phyloP scores from a whole-genome alignment of 2,888 invertebrate genomes.

The Keiferia lycopersicella region DNA sequence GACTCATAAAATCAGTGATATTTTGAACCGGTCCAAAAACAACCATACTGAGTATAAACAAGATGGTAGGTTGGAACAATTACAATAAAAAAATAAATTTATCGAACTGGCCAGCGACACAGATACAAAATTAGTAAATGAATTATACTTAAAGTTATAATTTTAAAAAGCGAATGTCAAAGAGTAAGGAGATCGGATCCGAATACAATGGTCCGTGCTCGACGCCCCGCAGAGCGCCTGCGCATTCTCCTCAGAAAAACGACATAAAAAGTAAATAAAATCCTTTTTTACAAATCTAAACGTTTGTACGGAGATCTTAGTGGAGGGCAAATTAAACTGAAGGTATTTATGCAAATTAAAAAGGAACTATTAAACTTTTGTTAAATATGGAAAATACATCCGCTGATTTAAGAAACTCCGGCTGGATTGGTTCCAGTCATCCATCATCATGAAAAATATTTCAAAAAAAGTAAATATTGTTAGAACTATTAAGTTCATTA shows the following conservation, averaged over 20 bases:
- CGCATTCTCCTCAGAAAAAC: conserved; percentile 63
- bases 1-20: conserved; percentile 24
- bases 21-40: conserved; percentile 12
- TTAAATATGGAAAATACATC: too few relatives aligned
- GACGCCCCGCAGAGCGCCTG: conserved; percentile 65
- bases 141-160: conserved; percentile 70
- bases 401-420: too few relatives aligned
- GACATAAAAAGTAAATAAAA: conserved; percentile 72
- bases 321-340: too few relatives aligned
- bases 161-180: conserved; percentile 71
- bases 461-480: too few relatives aligned
- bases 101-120: conserved; percentile 35
- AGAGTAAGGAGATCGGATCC: conserved; percentile 68
- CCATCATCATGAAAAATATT: too few relatives aligned
- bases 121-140: conserved; percentile 57
- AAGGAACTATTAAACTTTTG: too few relatives aligned
- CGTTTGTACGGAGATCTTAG: conserved; percentile 51
- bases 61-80: conserved; percentile 15
- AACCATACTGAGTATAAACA: conserved; percentile 18
- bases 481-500: too few relatives aligned
- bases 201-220: conserved; percentile 69
- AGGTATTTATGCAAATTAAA: too few relatives aligned
- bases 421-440: too few relatives aligned
- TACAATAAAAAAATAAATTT: conserved; percentile 24
- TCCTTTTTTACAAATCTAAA: conserved; percentile 74